Evolutionary conservation across 2,797 vertebrate species (phyloP), one percentile per base, ranked within the genome.

Genomic region (Cryptoblepharus egeriae): DNA sequence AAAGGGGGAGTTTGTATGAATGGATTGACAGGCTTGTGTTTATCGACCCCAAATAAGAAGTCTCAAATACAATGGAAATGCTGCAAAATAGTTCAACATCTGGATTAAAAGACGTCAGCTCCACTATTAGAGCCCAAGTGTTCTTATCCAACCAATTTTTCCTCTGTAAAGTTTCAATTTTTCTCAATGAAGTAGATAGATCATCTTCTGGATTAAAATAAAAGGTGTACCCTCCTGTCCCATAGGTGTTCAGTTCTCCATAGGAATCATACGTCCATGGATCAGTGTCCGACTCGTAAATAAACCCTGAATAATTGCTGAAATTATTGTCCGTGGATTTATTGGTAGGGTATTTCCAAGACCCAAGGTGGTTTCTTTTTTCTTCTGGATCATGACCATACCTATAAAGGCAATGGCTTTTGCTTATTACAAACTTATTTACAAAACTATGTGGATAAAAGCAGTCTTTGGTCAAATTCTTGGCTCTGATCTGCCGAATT

Each of bases 101-200:
- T 1, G 88, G 13, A 58, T 91, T 95, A 32, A 93, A 93, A 1
- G 91, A 92, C 0, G 91, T 94, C 13, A 94, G 60, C 39, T 96
- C 94, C 45, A 94, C 11, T n/a, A 95, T 91, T 57, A 95, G 91
- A 1, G 93, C 94, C 95, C 94, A 95, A 0, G 95, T 95, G 39
- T 88, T 90, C 71, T 93, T 92, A 72, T 96, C 94, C 0, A 96
- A 89, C 95, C 95, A 96, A 1, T 15, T 72, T 70, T 20, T 80
- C 15, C 55, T 76, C 24, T 91, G 78, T 4, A 96, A 91, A 18
- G 69, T n/a, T 5, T 63, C 5, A 60, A 96, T 84, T 87, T 88
- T 89, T 61, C 60, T 1, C 0, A 81, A 87, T 32, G 95, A 95
- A 88, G 93, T 91, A 3, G 39, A 64, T 35, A 30, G 79, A 71